Percentiles rank a stretch among this genome's conserved stretches.
These are phyloP conservation scores for Aphelocoma coerulescens DNA, from an alignment of 2,113 vertebrate species.

Conservation along the genomic window DNA sequence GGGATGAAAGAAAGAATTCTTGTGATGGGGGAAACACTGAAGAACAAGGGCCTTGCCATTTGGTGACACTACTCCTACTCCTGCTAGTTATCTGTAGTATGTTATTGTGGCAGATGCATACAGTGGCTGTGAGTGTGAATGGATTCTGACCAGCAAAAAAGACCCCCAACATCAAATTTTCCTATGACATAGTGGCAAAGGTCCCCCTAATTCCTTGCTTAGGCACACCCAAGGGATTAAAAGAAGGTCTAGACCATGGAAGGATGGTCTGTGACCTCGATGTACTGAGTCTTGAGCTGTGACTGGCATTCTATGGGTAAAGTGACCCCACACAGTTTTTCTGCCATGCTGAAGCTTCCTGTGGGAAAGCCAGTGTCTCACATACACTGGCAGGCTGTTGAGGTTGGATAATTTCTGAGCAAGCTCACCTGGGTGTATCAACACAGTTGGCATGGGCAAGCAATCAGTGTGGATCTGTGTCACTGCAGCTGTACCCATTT, in stretches of 20 bases:
- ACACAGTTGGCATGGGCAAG: not conserved
- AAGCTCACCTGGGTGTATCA: not conserved
- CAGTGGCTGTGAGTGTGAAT: fast-evolving
- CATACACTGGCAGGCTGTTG: not conserved
- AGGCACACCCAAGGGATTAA: not conserved
- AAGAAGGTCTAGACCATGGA: not conserved
- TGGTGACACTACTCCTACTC: not conserved
- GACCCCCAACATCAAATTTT: not conserved
- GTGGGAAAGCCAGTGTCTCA: not conserved
- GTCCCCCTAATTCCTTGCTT: not conserved
- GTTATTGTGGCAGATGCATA: not conserved
- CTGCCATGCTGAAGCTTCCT: not conserved
- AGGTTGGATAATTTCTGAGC: not conserved
- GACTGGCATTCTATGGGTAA: not conserved
- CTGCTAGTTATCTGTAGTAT: not conserved
- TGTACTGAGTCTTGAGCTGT: not conserved
- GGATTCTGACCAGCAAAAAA: not conserved
- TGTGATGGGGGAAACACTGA: not conserved
- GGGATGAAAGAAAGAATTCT: not conserved
- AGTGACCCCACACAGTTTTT: not conserved
- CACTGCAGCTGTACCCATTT: not conserved
- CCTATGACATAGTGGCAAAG: not conserved
- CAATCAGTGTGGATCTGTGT: not conserved
- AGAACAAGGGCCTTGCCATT: not conserved
- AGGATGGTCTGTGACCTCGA: not conserved